Evolutionary conservation across 1,140 invertebrate genomes (phyloP), one percentile per base, ranked within the genome.

Genomic region (Eriocheir sinensis): DNA sequence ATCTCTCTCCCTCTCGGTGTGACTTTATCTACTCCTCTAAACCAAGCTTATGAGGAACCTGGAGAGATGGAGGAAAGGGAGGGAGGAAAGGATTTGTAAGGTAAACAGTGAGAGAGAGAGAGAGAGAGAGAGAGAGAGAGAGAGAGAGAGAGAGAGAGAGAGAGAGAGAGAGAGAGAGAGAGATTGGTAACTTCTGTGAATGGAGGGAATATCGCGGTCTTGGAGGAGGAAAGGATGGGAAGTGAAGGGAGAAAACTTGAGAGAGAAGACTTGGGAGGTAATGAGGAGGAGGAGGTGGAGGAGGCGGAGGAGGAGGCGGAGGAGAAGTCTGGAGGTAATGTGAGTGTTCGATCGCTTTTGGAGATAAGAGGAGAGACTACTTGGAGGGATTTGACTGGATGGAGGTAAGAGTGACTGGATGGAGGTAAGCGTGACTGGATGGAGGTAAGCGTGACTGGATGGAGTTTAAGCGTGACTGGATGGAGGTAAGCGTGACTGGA

Each of bases 291-390:
- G 27, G 60, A 72, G 60, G 60, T n/a, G 60, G 60, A 72, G 60
- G 60, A 72, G 60, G 60, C 27, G 27, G 60, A 72, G 60, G 60
- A 72, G 60, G 60, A 72, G 60, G 60, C 27, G 48, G 48, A 53
- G 48, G 60, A 72, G 60, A n/a, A 72, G 60, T 21, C 27, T n/a
- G 60, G 60, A 72, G 12, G 60, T 72, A 72, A 72, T 72, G 60
- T 72, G n/a, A 72, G 60, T 72, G 60, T 72, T 72, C 60, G 60
- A 72, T 72, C 60, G 60, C 60, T 72, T 72, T 72, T 72, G 60
- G 60, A 72, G 60, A 72, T 21, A 72, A 1, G 9, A 72, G 60
- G 60, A 72, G 60, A 72, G 60, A 72, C 21, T 0, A 72, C 21
- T 72, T 21, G 60, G n/a, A n/a, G 21, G 60, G 21, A 72, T 21